Conservation (phyloP, 2,888 invertebrate species). For the Crocallis elinguaria region DNA sequence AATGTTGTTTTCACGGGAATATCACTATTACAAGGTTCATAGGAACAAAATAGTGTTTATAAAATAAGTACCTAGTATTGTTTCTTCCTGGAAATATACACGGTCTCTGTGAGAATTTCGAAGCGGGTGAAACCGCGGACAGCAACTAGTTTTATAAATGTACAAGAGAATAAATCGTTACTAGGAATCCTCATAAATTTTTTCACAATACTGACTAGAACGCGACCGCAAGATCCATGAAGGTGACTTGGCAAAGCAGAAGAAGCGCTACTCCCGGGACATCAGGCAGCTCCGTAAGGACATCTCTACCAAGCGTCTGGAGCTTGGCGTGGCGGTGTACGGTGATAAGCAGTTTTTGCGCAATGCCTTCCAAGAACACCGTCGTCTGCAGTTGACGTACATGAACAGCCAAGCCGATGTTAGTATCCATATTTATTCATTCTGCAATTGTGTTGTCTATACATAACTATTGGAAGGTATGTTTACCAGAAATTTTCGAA, state of each 20-base stretch:
- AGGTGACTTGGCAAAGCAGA: constrained; percentile 83
- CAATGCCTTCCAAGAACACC: constrained; percentile 84
- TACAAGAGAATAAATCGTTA: too few relatives aligned
- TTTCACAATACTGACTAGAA: constrained; percentile 55
- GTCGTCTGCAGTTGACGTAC: constrained; percentile 84
- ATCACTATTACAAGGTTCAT: too few relatives aligned
- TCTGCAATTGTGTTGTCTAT: too few relatives aligned
- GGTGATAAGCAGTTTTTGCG: constrained; percentile 86
- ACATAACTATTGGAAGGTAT: too few relatives aligned
- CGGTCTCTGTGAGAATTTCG: too few relatives aligned
- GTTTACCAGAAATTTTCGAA: too few relatives aligned
- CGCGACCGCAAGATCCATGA: constrained; percentile 86
- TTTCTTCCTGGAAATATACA: too few relatives aligned
- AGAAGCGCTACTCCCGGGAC: constrained; percentile 79
- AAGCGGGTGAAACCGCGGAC: too few relatives aligned
- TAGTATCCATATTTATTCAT: constrained; percentile 35
- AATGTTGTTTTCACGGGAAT: too few relatives aligned
- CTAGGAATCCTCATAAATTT: background rate
- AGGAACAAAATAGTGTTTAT: too few relatives aligned
- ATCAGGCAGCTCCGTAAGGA: constrained; percentile 84
- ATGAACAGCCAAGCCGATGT: constrained; percentile 80
- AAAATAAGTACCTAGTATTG: too few relatives aligned
- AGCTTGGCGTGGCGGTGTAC: constrained; percentile 83
- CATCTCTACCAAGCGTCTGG: constrained; percentile 80
- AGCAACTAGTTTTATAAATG: too few relatives aligned